These are phyloP conservation scores for Catocala fraxini DNA, from an alignment of 2,888 invertebrate species.

Conservation along the genomic window DNA sequence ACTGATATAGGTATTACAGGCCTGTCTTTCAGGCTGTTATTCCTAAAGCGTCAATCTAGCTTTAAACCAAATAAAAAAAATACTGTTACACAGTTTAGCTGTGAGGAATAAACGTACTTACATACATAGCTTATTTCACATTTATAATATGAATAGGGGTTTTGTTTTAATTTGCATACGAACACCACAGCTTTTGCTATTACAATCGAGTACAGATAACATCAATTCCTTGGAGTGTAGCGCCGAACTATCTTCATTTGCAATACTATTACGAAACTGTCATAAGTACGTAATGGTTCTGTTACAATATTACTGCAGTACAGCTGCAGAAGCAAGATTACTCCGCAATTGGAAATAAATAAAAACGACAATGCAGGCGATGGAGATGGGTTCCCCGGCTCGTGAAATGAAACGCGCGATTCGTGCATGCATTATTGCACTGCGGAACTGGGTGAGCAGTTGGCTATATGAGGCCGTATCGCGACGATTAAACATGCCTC, in stretches of 20 bases:
- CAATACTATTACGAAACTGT: constrained; percentile 2
- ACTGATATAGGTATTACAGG: too few species aligned
- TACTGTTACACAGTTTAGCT: too few species aligned
- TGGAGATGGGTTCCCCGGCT: constrained; percentile 20
- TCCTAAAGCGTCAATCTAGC: too few species aligned
- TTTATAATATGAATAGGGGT: too few species aligned
- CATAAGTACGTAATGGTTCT: constrained; percentile 8
- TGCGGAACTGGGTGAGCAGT: background rate
- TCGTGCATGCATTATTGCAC: constrained; percentile 9
- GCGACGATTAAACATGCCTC: background rate
- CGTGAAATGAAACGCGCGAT: constrained; percentile 27
- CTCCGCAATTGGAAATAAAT: constrained; percentile 58
- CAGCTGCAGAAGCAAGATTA: constrained; percentile 53
- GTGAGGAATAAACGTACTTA: too few species aligned
- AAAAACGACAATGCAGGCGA: constrained; percentile 37
- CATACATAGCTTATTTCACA: too few species aligned
- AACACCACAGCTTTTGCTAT: too few species aligned
- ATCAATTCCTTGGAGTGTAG: background rate
- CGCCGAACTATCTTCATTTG: constrained; percentile 5
- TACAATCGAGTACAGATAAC: background rate
- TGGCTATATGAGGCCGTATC: background rate
- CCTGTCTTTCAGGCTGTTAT: too few species aligned
- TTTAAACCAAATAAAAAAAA: too few species aligned
- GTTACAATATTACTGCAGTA: constrained; percentile 7
- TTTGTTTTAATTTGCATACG: too few species aligned